Evolutionary conservation across 2,797 vertebrate species (phyloP), one percentile per base, ranked within the genome.

Genomic region (Tapirus indicus): DNA sequence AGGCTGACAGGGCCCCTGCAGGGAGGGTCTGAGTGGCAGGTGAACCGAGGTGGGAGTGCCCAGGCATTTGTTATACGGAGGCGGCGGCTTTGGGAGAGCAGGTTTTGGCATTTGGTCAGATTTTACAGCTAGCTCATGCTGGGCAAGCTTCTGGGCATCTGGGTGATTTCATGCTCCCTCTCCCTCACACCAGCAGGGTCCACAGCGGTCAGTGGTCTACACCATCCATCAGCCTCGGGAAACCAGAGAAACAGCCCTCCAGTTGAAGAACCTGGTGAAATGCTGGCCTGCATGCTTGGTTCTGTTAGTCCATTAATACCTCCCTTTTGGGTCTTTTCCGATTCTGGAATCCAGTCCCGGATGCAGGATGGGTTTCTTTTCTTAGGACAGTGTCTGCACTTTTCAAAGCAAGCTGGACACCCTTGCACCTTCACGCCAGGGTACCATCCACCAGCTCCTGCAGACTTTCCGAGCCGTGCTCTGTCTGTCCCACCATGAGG

Each of bases 241-340:
- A 41, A 38, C 17, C 9, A 12, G 17, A 27, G 3, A 3, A 79
- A 4, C 3, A 6, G 38, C 66, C 5, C 32, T 27, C 0, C 0
- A 0, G 11, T 12, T 7, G 79, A 6, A 71, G 62, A 54, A 44
- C 6, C 52, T 3, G 16, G 20, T 13, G 32, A 58, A 18, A 8
- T 4, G 49, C n/a, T 6, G 16, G 38, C 11, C 0, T 0, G 0
- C 3, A 9, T 0, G 2, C 41, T 21, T 20, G 11, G 27, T 17
- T 54, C 47, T 71, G 35, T 49, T 27, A 1, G 16, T 18, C 32
- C 29, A 5, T 17, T 17, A 5, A 27, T 17, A 4, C 58, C 23
- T 60, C 7, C 32, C 27, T 16, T 7, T 8, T 29, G 74, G 62
- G 54, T 14, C 54, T 32, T 58, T 49, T 62, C 64, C 4, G 16